These are phyloP conservation scores for Thyatira batis DNA, from an alignment of 2,888 invertebrate genomes.

Conservation along the genomic window DNA sequence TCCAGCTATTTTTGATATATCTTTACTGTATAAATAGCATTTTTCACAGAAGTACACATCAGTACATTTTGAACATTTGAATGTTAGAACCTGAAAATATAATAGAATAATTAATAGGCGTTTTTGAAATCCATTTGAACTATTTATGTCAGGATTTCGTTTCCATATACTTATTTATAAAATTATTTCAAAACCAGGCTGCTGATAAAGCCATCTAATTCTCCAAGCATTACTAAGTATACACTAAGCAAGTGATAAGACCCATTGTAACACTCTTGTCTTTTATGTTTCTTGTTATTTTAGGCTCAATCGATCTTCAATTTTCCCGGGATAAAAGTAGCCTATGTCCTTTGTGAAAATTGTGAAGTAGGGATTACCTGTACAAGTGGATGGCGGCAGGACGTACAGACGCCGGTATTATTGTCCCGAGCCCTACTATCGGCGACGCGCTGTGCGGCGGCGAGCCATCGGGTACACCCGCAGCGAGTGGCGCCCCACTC, in stretches of 20 bases:
- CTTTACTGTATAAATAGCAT: conserved; percentile 72
- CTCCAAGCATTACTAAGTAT: too few relatives aligned
- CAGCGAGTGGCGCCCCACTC: conserved; percentile 85
- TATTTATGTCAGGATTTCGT: too few relatives aligned
- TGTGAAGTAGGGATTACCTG: conserved; percentile 51
- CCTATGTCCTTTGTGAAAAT: too few relatives aligned
- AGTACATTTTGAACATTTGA: conserved; percentile 71
- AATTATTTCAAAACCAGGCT: too few relatives aligned
- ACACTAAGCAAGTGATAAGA: too few relatives aligned
- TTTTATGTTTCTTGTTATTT: too few relatives aligned
- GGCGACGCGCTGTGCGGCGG: conserved; percentile 48
- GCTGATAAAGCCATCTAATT: too few relatives aligned
- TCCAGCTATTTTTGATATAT: conserved; percentile 50
- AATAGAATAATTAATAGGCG: background rate
- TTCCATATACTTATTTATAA: too few relatives aligned
- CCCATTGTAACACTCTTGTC: too few relatives aligned
- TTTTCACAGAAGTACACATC: conserved; percentile 73
- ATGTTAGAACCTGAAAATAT: conserved; percentile 67
- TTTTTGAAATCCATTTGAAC: background rate
- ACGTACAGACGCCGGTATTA: conserved; percentile 42
- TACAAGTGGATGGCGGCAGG: conserved; percentile 52
- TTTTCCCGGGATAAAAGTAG: too few relatives aligned
- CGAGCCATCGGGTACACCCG: conserved; percentile 58
- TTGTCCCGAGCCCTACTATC: conserved; percentile 41
- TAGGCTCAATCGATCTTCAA: too few relatives aligned